These are phyloP conservation scores for Rhinolophus sinicus DNA, from an alignment of 2,113 vertebrate genomes.

Conservation along the genomic window DNA sequence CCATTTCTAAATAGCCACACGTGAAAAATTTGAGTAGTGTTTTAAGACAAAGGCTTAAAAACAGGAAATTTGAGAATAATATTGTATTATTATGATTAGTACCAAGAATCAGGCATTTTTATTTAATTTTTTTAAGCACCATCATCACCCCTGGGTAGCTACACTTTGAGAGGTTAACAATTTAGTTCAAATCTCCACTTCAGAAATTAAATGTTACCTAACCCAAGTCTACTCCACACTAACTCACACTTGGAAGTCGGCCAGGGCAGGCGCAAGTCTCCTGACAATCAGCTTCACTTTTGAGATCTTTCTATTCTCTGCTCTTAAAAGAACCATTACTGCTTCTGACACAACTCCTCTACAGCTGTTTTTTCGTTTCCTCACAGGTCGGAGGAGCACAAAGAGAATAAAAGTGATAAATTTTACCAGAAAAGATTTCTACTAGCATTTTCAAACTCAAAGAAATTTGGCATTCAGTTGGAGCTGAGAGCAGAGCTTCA, in stretches of 20 bases:
- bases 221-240: conserved; percentile 48
- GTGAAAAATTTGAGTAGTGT: not conserved
- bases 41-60: conserved; percentile 42
- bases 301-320: conserved; percentile 70
- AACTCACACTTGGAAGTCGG: conserved; percentile 55
- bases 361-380: conserved; percentile 27
- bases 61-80: conserved; percentile 21
- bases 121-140: not conserved
- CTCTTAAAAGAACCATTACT: conserved; percentile 59
- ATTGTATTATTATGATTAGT: not conserved
- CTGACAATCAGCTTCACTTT: conserved; percentile 61
- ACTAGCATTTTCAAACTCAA: conserved; percentile 51
- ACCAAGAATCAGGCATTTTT: not conserved
- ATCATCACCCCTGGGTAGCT: not conserved
- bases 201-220: conserved; percentile 70
- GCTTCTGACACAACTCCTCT: not conserved
- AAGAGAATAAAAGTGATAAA: conserved; percentile 46
- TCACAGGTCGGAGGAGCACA: conserved; percentile 23
- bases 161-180: conserved; percentile 57
- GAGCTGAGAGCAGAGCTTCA: conserved; percentile 2
- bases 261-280: conserved; percentile 43
- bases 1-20: not conserved
- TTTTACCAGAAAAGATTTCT: conserved; percentile 56
- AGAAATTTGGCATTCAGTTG: conserved; percentile 28
- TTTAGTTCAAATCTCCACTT: conserved; percentile 44